Conservation (phyloP, 2,113 vertebrate genomes). For the Myrmecophaga tridactyla region DNA sequence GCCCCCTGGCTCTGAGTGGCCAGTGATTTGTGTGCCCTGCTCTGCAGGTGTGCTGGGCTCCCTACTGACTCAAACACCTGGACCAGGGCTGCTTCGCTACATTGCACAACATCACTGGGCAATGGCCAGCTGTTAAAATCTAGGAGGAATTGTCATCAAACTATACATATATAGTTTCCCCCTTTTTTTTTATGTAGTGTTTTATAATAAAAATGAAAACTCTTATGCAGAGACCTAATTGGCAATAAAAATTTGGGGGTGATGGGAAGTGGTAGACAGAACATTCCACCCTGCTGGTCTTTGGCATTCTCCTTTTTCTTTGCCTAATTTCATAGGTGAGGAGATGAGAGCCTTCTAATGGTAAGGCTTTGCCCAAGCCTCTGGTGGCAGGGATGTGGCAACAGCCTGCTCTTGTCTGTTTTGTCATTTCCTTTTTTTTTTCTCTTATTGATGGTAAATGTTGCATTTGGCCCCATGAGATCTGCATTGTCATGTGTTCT, state of each 20-base stretch:
- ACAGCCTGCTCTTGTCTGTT: not conserved
- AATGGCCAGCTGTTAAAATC: not conserved
- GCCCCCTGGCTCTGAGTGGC: not conserved
- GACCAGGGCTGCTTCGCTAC: not conserved
- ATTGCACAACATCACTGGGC: not conserved
- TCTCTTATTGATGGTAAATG: not conserved
- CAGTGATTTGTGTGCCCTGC: not conserved
- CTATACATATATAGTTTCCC: too few species aligned
- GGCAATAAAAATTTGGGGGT: not conserved
- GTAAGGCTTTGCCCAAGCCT: not conserved
- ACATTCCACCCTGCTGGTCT: not conserved
- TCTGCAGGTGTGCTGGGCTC: not conserved
- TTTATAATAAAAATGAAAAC: slow-evolving; percentile 15
- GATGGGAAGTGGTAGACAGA: not conserved
- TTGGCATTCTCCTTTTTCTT: not conserved
- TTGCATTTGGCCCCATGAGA: not conserved
- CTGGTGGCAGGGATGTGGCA: not conserved
- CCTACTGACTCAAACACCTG: not conserved
- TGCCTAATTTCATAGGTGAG: not conserved
- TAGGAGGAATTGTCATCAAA: not conserved
- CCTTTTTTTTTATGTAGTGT: not conserved
- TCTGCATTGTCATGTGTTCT: not conserved
- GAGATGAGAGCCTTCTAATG: not conserved
- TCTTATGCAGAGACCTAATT: not conserved
- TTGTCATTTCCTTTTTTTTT: not conserved